These are phyloP conservation scores for Isichthys henryi DNA, from an alignment of 2,113 vertebrate genomes.

Conservation along the genomic window DNA sequence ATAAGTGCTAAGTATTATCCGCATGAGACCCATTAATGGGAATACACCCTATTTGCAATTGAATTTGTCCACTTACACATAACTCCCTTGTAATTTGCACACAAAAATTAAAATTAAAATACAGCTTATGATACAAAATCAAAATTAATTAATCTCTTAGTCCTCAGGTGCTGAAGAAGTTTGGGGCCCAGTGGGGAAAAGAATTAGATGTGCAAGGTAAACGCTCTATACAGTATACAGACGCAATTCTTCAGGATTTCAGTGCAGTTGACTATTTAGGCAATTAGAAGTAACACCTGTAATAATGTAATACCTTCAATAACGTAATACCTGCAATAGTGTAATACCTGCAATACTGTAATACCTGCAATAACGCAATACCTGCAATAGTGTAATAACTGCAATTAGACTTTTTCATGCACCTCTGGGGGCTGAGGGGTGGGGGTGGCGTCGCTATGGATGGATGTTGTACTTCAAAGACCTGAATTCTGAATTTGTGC, in stretches of 20 bases:
- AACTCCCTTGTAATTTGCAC: not conserved
- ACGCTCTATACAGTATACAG: not conserved
- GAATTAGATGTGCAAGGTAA: not conserved
- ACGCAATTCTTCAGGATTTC: not conserved
- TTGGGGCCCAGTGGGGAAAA: not conserved
- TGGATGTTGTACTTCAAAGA: not conserved
- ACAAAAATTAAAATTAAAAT: not conserved
- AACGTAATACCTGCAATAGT: not conserved
- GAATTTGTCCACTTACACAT: not conserved
- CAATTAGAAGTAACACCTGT: not conserved
- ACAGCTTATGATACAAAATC: not conserved
- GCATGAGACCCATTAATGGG: not conserved
- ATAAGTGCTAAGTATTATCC: not conserved
- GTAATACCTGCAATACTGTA: not conserved
- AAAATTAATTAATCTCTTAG: not conserved
- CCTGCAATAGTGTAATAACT: not conserved
- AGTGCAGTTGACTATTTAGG: not conserved
- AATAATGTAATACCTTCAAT: too few relatives aligned
- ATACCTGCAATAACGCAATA: conserved; percentile 1
- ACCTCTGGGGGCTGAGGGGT: not conserved
- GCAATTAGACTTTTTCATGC: not conserved
- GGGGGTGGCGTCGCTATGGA: not conserved
- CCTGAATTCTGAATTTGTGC: not conserved
- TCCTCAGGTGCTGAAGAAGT: not conserved
- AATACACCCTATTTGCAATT: not conserved